These are phyloP conservation scores for Siderastrea siderea DNA, from an alignment of 92 coral and sea anemone species.

Conservation along the genomic window DNA sequence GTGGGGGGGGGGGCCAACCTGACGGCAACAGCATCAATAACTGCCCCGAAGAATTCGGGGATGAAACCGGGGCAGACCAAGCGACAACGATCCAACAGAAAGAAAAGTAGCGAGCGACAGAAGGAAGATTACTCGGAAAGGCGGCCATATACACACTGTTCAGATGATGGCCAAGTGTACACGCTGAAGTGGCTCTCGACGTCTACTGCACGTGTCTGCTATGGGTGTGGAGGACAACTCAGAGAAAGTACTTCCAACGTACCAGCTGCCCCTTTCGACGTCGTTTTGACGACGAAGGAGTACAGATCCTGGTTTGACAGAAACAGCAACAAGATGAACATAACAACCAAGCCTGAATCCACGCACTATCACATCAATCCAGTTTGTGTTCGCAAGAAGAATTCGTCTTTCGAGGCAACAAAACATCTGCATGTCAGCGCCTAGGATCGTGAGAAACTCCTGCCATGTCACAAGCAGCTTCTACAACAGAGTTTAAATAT, in stretches of 20 bases:
- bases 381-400: no score
- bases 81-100: not conserved
- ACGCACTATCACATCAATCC: slow-evolving; percentile 62
- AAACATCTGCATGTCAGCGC: no score
- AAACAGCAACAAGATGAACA: slow-evolving; percentile 1
- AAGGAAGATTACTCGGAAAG: not conserved
- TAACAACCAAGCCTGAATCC: slow-evolving; percentile 43
- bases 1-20: not conserved
- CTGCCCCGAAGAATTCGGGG: slow-evolving; percentile 3
- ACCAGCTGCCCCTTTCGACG: slow-evolving; percentile 46
- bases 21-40: slow-evolving; percentile 12
- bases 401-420: no score
- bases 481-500: no score
- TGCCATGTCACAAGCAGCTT: no score
- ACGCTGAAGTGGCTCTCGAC: slow-evolving; percentile 14
- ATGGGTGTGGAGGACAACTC: slow-evolving; percentile 55
- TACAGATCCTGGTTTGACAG: slow-evolving; percentile 56
- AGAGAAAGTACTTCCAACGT: slow-evolving; percentile 15
- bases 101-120: not conserved
- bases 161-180: not conserved
- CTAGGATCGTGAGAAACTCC: no score
- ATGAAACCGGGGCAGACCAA: slow-evolving; percentile 7
- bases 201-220: slow-evolving; percentile 52
- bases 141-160: not conserved
- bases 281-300: slow-evolving; percentile 40